Base-by-base conservation (phyloP, 1,140 invertebrate species). In the Ectropis grisescens region DNA sequence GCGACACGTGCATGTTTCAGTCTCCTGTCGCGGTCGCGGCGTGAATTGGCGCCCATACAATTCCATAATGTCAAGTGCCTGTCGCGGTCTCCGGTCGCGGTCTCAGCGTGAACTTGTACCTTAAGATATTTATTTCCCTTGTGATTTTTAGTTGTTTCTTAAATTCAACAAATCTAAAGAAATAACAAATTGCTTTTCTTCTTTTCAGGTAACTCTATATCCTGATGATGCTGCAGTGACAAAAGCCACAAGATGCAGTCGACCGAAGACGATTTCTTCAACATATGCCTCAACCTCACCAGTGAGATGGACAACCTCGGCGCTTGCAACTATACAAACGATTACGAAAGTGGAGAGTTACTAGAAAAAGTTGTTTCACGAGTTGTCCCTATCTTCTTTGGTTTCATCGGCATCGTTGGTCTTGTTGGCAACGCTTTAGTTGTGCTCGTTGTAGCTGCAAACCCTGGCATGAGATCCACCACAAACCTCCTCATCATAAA, bases 401-500 rank as follows among this genome's bases (percentile, higher is more conserved):
- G 93, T 0, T 84, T 95, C 34, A 95, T 97, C 37, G 91, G 93
- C 14, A 84, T 97, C 4, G 85, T 96, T 24, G 95, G 96, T 10
- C 82, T 97, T 1, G 83, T 96, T 13, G 96, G 96, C 39, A 98
- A 97, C 74, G 88, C 89, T 0, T 79, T 97, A 14, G 94, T 96
- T 4, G 91, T 94, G n/a, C 82, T 93, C 1, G 90, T 96, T 1
- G 92, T 95, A 0, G 87, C 90, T 7, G 89, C 89, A 2, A 96
- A 97, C 81, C 90, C 93, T 33, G 90, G 93, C 59, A 97, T 97
- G 94, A 84, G 94, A 47, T 95, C 93, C 4, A 96, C 95, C 1
- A 97, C 95, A 12, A 97, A 98, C 64, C 85, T 97, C 23, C 86
- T 97, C 2, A 97, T 98, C 41, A 92, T 93, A 38, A 95, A 95